Evolutionary conservation across 2,113 vertebrate genomes (phyloP).

Genomic region (Corydoras sp.): DNA sequence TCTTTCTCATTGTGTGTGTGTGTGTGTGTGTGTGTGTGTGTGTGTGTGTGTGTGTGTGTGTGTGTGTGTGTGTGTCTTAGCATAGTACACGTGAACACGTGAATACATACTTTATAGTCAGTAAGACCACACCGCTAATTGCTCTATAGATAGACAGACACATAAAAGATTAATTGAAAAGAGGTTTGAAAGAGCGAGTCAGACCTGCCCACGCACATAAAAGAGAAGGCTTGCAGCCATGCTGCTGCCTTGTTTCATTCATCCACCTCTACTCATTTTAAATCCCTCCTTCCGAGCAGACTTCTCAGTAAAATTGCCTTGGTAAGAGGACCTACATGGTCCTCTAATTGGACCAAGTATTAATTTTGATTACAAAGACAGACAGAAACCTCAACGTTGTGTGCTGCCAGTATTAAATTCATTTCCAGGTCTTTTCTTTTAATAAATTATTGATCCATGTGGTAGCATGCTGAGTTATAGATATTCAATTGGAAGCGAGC

Average conservation of each 20-base stretch:
- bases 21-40: conserved; percentile 9
- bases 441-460: conserved; percentile 16
- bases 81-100: not conserved
- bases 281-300: not conserved
- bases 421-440: conserved; percentile 16
- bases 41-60: conserved; percentile 2
- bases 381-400: not conserved
- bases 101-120: conserved; percentile 19
- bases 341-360: conserved; percentile 24
- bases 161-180: conserved; percentile 46
- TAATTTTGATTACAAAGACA: conserved; percentile 24
- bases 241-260: conserved; percentile 22
- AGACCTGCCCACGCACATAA: conserved; percentile 12
- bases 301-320: not conserved
- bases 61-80: not conserved
- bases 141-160: conserved; percentile 34
- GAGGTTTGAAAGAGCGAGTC: conserved; percentile 9
- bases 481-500: conserved; percentile 34
- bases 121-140: conserved; percentile 38
- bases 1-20: not conserved
- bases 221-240: conserved; percentile 19
- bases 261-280: not conserved
- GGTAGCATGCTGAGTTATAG: not conserved
- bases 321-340: conserved; percentile 3
- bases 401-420: not conserved